phyloP scores from a whole-genome alignment of 2,113 vertebrate species.

The Xenus cinereus region DNA sequence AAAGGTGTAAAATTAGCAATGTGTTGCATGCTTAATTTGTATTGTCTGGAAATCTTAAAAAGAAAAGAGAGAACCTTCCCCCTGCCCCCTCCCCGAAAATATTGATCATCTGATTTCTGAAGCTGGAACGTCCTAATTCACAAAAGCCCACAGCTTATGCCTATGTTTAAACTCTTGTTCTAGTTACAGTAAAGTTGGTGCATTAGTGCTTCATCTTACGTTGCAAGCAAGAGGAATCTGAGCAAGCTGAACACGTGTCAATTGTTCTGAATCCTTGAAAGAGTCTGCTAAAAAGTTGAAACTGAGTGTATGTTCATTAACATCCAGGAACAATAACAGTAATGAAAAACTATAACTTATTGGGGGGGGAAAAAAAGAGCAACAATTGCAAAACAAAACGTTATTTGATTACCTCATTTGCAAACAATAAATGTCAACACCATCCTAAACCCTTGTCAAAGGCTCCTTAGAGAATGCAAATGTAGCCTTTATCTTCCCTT shows the following conservation, averaged over 20 bases:
- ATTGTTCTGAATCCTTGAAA: not conserved
- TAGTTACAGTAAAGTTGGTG: not conserved
- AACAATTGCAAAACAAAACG: not conserved
- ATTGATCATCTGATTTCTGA: not conserved
- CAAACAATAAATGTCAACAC: conserved; percentile 72
- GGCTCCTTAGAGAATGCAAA: conserved; percentile 65
- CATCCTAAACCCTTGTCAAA: conserved; percentile 31
- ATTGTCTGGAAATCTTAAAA: not conserved
- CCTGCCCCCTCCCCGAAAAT: not conserved
- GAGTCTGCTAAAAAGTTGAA: not conserved
- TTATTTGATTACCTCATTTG: conserved; percentile 69
- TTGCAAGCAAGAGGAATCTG: not conserved
- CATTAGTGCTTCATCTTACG: rapidly evolving
- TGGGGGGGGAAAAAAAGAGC: not conserved
- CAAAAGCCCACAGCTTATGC: not conserved
- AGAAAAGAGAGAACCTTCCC: not conserved
- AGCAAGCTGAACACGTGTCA: not conserved
- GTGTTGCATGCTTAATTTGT: not conserved
- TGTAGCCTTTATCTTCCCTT: conserved; percentile 67
- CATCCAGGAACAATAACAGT: not conserved
- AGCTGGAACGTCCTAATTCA: not conserved
- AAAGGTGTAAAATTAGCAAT: not conserved
- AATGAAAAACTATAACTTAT: not conserved
- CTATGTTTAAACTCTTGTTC: not conserved
- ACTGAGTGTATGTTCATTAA: not conserved